Conservation (phyloP, 2,113 vertebrate genomes). For the Rynchops niger region DNA sequence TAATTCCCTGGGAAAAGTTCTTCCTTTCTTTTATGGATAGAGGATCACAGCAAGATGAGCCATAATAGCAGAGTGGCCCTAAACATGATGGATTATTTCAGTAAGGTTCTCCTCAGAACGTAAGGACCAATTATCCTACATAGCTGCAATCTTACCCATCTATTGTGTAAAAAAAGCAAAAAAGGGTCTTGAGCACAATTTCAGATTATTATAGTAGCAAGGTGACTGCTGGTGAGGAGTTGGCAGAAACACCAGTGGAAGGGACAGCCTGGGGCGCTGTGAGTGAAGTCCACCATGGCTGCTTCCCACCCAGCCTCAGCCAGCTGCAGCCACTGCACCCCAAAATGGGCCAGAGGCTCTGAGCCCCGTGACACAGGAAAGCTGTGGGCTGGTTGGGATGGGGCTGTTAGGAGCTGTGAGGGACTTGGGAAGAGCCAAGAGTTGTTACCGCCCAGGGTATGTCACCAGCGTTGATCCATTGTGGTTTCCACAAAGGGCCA, state of each 20-base stretch:
- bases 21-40: neutral
- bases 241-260: neutral
- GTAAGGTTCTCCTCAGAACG: neutral
- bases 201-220: neutral
- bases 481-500: neutral
- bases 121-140: neutral
- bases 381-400: neutral
- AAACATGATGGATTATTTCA: neutral
- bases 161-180: neutral
- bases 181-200: neutral
- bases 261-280: accelerated
- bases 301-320: accelerated
- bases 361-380: neutral
- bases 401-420: neutral
- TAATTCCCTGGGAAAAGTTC: neutral
- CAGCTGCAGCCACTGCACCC: neutral
- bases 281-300: neutral
- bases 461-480: neutral
- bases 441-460: accelerated
- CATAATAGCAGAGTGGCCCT: neutral
- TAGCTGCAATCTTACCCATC: neutral
- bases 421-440: neutral
- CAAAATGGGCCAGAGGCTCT: neutral
- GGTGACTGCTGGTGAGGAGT: neutral
- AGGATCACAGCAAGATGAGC: neutral